These are phyloP conservation scores for Tetranychus cinnabarinus DNA, from an alignment of 1,140 invertebrate genomes.

Conservation along the genomic window DNA sequence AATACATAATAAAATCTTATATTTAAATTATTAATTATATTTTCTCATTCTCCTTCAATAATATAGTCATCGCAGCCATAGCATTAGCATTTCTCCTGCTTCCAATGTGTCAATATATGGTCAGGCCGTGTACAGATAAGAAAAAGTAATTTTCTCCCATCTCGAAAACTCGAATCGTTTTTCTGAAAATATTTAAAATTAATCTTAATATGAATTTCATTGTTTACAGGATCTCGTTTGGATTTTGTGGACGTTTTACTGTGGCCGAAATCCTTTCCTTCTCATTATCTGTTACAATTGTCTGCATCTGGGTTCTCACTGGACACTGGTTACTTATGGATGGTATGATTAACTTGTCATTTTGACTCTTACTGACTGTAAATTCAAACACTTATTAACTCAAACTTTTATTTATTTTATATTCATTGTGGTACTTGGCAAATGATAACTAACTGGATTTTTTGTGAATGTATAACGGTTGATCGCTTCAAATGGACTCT, in stretches of 20 bases:
- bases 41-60: constrained; percentile 1
- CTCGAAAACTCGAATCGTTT: background rate
- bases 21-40: constrained; percentile 16
- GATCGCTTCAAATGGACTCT: too few species aligned
- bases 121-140: constrained; percentile 55
- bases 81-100: constrained; percentile 80
- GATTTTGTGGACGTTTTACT: constrained; percentile 66
- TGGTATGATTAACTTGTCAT: constrained; percentile 27
- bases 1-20: background rate
- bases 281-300: constrained; percentile 68
- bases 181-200: background rate
- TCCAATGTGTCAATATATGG: constrained; percentile 90
- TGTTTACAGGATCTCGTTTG: constrained; percentile 50
- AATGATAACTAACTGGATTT: background rate
- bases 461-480: too few species aligned
- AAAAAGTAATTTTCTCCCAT: constrained; percentile 16
- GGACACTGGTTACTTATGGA: constrained; percentile 96
- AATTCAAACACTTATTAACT: too few species aligned
- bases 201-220: constrained; percentile 7
- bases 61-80: constrained; percentile 74
- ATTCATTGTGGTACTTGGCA: background rate
- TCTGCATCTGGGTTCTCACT: constrained; percentile 86
- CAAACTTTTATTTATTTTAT: too few species aligned
- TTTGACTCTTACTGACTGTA: too few species aligned
- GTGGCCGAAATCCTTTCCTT: constrained; percentile 80